phyloP scores from a whole-genome alignment of 35 echinoderm and acorn worm genomes.

The Chiridota heheva region DNA sequence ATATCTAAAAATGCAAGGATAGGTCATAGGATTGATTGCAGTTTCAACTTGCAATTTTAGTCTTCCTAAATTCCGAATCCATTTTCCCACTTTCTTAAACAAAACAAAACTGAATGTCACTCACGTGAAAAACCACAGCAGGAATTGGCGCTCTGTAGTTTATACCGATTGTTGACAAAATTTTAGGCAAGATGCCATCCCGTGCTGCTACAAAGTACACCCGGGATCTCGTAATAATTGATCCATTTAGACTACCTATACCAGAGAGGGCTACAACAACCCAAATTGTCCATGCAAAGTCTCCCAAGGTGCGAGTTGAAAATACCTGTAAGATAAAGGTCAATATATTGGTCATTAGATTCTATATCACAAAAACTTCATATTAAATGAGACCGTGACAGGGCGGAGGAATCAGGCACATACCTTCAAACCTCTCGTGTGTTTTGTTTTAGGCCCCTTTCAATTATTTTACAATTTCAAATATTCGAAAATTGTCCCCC shows the following conservation, averaged over 20 bases:
- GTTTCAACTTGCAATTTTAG: neutral
- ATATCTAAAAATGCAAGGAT: neutral
- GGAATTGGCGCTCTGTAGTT: constrained; percentile 59
- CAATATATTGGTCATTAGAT: too few relatives aligned
- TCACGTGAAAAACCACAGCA: constrained; percentile 55
- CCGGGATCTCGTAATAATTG: constrained; percentile 33
- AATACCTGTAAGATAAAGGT: constrained; percentile 27
- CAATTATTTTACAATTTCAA: too few relatives aligned
- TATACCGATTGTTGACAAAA: constrained; percentile 73
- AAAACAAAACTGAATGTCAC: neutral
- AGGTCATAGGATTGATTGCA: neutral
- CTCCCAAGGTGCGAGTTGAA: constrained; percentile 19
- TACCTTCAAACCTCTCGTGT: too few relatives aligned
- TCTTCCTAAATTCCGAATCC: neutral
- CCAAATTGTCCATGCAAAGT: constrained; percentile 63
- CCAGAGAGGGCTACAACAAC: constrained; percentile 57
- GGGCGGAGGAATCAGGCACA: too few relatives aligned
- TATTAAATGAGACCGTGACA: too few relatives aligned
- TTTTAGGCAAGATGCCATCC: constrained; percentile 63
- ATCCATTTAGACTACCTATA: constrained; percentile 58
- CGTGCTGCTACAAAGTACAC: constrained; percentile 75
- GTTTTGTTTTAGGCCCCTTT: too few relatives aligned
- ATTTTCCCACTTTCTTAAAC: neutral
- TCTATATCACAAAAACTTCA: too few relatives aligned
- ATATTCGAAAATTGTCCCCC: too few relatives aligned